These are phyloP conservation scores for Trachelus tabidus DNA, from an alignment of 2,888 invertebrate genomes.

Conservation along the genomic window DNA sequence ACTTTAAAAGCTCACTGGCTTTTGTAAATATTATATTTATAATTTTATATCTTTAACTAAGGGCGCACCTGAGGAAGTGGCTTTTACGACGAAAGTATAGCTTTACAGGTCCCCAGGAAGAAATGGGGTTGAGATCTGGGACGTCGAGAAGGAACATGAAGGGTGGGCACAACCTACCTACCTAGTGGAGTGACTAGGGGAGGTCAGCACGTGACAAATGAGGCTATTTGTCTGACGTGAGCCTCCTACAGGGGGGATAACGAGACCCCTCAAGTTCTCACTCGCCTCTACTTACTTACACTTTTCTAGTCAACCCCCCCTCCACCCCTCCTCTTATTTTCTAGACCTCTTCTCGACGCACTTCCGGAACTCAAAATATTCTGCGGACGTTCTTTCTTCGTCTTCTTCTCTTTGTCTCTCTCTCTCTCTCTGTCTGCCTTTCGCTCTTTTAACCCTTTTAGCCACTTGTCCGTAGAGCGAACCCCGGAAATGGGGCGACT, in stretches of 20 bases:
- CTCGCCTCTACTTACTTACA: slow-evolving; percentile 25
- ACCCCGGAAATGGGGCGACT: not conserved
- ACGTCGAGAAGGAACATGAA: slow-evolving; percentile 29
- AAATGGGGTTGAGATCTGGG: slow-evolving; percentile 30
- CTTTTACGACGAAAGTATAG: not conserved
- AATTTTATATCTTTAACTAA: not conserved
- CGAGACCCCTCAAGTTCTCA: slow-evolving; percentile 49
- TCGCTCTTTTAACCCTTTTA: not conserved
- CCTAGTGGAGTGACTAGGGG: slow-evolving; percentile 20
- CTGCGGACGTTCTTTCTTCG: not conserved
- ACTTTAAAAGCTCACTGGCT: not conserved
- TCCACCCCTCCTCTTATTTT: not conserved
- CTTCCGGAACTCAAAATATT: slow-evolving; percentile 16
- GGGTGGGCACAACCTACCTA: not conserved
- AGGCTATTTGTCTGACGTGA: slow-evolving; percentile 53
- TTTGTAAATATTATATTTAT: not conserved
- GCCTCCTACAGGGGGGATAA: slow-evolving; percentile 52
- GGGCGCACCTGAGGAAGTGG: slow-evolving; percentile 22
- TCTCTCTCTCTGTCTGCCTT: not conserved
- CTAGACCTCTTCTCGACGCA: slow-evolving; percentile 22
- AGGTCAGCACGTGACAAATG: slow-evolving; percentile 60
- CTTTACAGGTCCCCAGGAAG: slow-evolving; percentile 11
- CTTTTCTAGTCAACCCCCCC: slow-evolving; percentile 20
- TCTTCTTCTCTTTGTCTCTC: not conserved
- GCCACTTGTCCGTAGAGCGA: not conserved